A percentile compares a stretch with the other conserved stretches of the same genome.
These are phyloP conservation scores for Thymelicus sylvestris DNA, from an alignment of 2,888 invertebrate species.

Conservation along the genomic window DNA sequence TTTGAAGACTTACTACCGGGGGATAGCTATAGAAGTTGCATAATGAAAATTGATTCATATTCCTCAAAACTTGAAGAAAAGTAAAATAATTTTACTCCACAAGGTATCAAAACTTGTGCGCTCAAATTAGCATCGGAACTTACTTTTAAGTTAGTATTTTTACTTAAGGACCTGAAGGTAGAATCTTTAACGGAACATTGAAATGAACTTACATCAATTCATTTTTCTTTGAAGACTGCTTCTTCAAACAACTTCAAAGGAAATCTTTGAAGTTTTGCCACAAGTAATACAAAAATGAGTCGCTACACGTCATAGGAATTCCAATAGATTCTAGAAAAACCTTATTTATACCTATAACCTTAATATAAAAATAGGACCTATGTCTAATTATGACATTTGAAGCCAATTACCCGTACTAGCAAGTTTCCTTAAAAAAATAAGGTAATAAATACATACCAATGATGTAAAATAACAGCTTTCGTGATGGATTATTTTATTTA, in stretches of 20 bases:
- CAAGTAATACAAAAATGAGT: no score
- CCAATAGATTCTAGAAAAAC: no score
- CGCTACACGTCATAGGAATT: no score
- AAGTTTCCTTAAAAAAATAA: no score
- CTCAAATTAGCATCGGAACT: conserved; percentile 11
- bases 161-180: not conserved
- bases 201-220: not conserved
- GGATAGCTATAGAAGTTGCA: conserved; percentile 11
- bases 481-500: no score
- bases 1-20: conserved; percentile 21
- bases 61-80: conserved; percentile 18
- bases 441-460: no score
- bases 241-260: not conserved
- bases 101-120: conserved; percentile 7
- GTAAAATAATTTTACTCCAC: conserved; percentile 5
- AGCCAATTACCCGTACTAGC: no score
- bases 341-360: no score
- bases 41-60: conserved; percentile 24
- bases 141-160: not conserved
- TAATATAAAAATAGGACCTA: no score
- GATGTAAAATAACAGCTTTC: no score
- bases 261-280: no score
- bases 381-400: no score
- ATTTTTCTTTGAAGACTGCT: not conserved
- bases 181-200: not conserved